Conservation (phyloP, 2,113 vertebrate genomes). For the Cromileptes altivelis region DNA sequence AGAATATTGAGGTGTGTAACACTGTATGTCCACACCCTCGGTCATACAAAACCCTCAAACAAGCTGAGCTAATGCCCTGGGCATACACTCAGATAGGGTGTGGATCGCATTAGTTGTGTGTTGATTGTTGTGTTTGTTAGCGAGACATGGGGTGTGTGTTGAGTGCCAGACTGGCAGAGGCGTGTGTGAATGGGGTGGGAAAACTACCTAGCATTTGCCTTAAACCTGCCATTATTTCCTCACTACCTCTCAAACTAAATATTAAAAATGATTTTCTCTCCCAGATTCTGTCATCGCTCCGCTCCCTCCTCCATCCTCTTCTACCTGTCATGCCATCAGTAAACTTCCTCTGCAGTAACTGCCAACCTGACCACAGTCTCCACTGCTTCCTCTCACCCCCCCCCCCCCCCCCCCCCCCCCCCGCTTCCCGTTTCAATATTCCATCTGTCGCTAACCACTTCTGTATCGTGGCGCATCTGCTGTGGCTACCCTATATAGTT, state of each 20-base stretch:
- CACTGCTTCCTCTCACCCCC: slow-evolving; percentile 51
- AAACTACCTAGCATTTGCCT: slow-evolving; percentile 30
- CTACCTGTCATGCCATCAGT: slow-evolving; percentile 29
- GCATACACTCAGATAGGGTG: slow-evolving; percentile 67
- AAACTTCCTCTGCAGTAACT: slow-evolving; percentile 42
- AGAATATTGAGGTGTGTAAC: slow-evolving; percentile 24
- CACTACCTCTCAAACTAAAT: not conserved
- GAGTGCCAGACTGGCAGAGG: slow-evolving; percentile 41
- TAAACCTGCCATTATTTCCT: slow-evolving; percentile 28
- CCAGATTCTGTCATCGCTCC: not conserved
- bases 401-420: not conserved
- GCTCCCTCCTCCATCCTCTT: slow-evolving; percentile 24
- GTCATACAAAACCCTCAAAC: slow-evolving; percentile 41
- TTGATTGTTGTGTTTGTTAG: slow-evolving; percentile 55
- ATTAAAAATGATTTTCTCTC: slow-evolving; percentile 21
- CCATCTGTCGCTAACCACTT: slow-evolving; percentile 65
- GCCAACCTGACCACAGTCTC: slow-evolving; percentile 64
- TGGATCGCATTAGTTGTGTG: slow-evolving; percentile 46
- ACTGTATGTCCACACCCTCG: slow-evolving; percentile 21
- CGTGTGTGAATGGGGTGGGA: slow-evolving; percentile 9
- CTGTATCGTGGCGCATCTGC: slow-evolving; percentile 56
- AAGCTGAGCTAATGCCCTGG: slow-evolving; percentile 58
- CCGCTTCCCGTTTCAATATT: slow-evolving; percentile 68
- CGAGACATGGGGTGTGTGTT: slow-evolving; percentile 34
- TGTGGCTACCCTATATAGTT: slow-evolving; percentile 56